Base-by-base conservation (phyloP, 2,113 vertebrate genomes). In the Sander vitreus region DNA sequence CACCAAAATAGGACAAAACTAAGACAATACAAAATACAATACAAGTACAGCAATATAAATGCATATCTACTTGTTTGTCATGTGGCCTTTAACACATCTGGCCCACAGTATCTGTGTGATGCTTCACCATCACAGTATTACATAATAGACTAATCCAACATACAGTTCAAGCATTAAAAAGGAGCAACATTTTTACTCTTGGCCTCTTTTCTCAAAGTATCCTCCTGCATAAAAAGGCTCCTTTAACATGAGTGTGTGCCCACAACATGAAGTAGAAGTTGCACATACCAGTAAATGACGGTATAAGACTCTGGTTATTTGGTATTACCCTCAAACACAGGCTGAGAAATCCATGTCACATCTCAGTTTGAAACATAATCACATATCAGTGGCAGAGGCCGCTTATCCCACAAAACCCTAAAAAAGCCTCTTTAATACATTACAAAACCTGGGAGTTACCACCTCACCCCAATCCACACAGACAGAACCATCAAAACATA, bases 361-460 rank as follows among this genome's bases (percentile, higher is more conserved):
- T 80, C 79, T 75, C 50, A 39, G 62, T 82, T 74, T 77, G 63
- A 81, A 74, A 50, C 50, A 25, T 62, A 54, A 73, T 62, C 48
- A 83, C 47, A 57, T 59, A 85, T 84, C 81, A 82, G 39, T 59
- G 16, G 55, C 58, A 39, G 63, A 59, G 33, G 5, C 33, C 23
- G 43, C 21, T 80, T 67, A 86, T 80, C 66, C 81, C 15, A 58
- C 72, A 64, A 73, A 80, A 33, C 51, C 54, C 23, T 23, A 76
- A 79, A 62, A 87, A 76, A 79, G 78, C 54, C 73, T 74, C 65
- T 83, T 88, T 76, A 77, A 67, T 60, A 36, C 59, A 62, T 47
- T 33, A 71, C 27, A 78, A 85, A 73, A 86, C 68, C 67, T 36
- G 23, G 33, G 65, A 76, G 23, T 43, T 8, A 14, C 57, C 63